Conservation (phyloP, 2,888 invertebrate species). For the Aromia moschata region DNA sequence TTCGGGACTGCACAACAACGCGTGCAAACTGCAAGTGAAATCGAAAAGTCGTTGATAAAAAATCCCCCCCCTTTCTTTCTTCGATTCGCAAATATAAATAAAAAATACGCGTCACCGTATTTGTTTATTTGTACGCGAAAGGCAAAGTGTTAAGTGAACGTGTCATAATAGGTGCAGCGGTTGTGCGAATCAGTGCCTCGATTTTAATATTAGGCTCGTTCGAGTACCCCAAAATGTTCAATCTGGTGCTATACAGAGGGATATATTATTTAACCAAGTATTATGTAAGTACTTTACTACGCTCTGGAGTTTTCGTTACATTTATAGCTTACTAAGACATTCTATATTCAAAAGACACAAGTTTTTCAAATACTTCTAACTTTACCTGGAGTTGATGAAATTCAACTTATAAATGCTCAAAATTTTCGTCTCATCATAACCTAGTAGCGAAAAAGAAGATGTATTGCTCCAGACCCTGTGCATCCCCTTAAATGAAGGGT, state of each 20-base stretch:
- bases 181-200: constrained; percentile 30
- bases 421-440: too few species aligned
- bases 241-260: constrained; percentile 32
- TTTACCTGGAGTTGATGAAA: too few species aligned
- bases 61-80: not conserved
- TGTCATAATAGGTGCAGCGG: constrained; percentile 5
- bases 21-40: too few species aligned
- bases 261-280: constrained; percentile 37
- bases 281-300: constrained; percentile 37
- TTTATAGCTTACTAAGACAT: too few species aligned
- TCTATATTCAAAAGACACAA: too few species aligned
- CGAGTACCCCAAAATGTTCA: constrained; percentile 28
- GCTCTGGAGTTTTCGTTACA: too few species aligned
- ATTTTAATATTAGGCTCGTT: constrained; percentile 17
- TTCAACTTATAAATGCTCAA: too few species aligned
- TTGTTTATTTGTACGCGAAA: constrained; percentile 1
- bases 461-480: too few species aligned
- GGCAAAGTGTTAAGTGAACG: constrained; percentile 2
- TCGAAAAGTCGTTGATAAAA: not conserved
- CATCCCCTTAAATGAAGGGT: too few species aligned
- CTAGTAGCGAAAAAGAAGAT: too few species aligned
- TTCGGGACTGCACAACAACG: too few species aligned
- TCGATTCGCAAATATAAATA: constrained; percentile 10
- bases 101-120: not conserved
- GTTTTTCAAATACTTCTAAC: too few species aligned